Evolutionary conservation across 2,888 invertebrate genomes (phyloP).

Genomic region (Lycocerus yunnanus): DNA sequence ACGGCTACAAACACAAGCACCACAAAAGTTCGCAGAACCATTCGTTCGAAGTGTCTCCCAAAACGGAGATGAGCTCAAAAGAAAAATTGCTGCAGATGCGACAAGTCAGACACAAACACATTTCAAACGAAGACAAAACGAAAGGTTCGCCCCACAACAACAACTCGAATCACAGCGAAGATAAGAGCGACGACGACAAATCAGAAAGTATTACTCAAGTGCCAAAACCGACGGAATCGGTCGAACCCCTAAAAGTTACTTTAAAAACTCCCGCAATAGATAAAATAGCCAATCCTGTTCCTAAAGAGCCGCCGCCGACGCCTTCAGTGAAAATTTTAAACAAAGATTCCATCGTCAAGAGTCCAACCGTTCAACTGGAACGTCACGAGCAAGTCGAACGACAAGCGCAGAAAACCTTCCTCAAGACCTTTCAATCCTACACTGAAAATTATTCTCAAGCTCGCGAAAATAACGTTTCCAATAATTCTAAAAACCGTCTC

Average conservation of each 20-base stretch:
- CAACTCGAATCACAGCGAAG: neutral
- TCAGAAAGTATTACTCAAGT: neutral
- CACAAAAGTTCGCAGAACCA: slow-evolving; percentile 42
- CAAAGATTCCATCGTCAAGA: slow-evolving; percentile 35
- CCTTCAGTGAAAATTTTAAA: slow-evolving; percentile 33
- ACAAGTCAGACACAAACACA: slow-evolving; percentile 53
- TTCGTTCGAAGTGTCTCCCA: slow-evolving; percentile 12
- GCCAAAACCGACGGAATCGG: neutral
- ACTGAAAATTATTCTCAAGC: slow-evolving; percentile 39
- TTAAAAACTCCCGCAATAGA: neutral
- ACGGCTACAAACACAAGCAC: slow-evolving; percentile 55
- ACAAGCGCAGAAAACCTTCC: slow-evolving; percentile 48
- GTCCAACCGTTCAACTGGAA: slow-evolving; percentile 42
- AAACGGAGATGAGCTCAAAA: slow-evolving; percentile 42
- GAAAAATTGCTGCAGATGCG: slow-evolving; percentile 55
- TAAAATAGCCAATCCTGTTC: neutral
- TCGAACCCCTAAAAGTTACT: neutral
- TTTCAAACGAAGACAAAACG: slow-evolving; percentile 45
- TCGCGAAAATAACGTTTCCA: slow-evolving; percentile 12
- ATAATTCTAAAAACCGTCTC: slow-evolving; percentile 5
- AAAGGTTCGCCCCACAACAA: slow-evolving; percentile 14
- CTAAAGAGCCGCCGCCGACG: neutral
- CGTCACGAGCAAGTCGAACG: slow-evolving; percentile 42
- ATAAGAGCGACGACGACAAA: neutral
- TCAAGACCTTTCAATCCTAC: slow-evolving; percentile 48